Percentiles rank a stretch among this genome's conserved stretches.
These are phyloP conservation scores for Sakesphorus luctuosus DNA, from an alignment of 2,113 vertebrate genomes.

Conservation along the genomic window DNA sequence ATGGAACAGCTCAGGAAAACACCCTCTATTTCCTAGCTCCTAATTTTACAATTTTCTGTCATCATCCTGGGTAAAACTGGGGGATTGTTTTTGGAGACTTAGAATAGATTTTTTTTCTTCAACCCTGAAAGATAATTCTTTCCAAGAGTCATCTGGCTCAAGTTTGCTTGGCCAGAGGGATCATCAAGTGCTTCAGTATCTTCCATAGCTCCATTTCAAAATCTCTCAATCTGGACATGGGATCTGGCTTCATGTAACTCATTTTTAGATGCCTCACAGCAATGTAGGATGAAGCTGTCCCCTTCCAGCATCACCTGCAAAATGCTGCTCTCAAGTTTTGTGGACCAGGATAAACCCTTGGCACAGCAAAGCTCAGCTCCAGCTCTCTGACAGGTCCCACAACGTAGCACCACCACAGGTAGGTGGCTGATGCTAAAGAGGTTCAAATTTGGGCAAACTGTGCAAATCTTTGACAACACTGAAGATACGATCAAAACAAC, in stretches of 20 bases:
- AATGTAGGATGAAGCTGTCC: not conserved
- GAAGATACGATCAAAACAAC: not conserved
- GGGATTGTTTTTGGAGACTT: not conserved
- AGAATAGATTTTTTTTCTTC: not conserved
- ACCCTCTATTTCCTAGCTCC: not conserved
- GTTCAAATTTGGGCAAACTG: not conserved
- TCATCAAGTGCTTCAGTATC: not conserved
- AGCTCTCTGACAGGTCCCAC: not conserved
- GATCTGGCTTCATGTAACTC: not conserved
- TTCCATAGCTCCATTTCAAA: not conserved
- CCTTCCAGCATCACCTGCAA: not conserved
- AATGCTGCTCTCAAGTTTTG: rapidly evolving
- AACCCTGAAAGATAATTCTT: not conserved
- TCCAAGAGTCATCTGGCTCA: not conserved
- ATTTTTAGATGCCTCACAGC: not conserved
- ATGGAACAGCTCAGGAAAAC: not conserved
- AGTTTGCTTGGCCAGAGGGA: not conserved
- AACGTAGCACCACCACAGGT: not conserved
- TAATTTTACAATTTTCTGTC: not conserved
- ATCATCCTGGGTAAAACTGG: not conserved
- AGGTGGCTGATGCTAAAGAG: not conserved
- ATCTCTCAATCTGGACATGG: not conserved
- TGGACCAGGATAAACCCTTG: not conserved
- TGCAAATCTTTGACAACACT: not conserved
- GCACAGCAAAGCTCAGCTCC: not conserved